These are phyloP conservation scores for Donacobius atricapilla DNA, from an alignment of 2,113 vertebrate species.

Conservation along the genomic window DNA sequence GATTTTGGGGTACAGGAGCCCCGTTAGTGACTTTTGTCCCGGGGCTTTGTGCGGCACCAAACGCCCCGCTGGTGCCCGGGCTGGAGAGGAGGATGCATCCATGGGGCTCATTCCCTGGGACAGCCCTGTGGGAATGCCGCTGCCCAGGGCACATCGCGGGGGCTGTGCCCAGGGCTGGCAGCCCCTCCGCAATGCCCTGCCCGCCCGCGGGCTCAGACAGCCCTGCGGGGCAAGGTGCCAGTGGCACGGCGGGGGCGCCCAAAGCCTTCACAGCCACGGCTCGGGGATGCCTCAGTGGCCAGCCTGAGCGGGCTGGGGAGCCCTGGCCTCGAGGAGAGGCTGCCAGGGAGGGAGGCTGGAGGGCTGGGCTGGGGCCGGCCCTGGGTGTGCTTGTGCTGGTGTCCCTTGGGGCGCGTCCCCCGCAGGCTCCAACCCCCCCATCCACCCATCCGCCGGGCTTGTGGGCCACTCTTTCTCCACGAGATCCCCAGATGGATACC, in stretches of 20 bases:
- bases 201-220: neutral
- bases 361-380: neutral
- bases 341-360: neutral
- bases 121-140: neutral
- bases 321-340: neutral
- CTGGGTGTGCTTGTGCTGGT: neutral
- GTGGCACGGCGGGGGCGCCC: fast-evolving
- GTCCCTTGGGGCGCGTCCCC: neutral
- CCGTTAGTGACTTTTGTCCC: neutral
- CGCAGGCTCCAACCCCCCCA: neutral
- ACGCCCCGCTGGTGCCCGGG: neutral
- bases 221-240: neutral
- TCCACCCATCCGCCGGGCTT: neutral
- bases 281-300: neutral
- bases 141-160: neutral
- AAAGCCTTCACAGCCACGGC: neutral
- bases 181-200: neutral
- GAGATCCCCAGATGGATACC: neutral
- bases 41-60: neutral
- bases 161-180: neutral
- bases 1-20: neutral
- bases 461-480: conserved; percentile 8
- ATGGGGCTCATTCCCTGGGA: neutral
- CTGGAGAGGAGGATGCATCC: neutral
- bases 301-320: neutral